Conservation (phyloP, 2,113 vertebrate genomes). For the Trochalopteron elliotii region DNA sequence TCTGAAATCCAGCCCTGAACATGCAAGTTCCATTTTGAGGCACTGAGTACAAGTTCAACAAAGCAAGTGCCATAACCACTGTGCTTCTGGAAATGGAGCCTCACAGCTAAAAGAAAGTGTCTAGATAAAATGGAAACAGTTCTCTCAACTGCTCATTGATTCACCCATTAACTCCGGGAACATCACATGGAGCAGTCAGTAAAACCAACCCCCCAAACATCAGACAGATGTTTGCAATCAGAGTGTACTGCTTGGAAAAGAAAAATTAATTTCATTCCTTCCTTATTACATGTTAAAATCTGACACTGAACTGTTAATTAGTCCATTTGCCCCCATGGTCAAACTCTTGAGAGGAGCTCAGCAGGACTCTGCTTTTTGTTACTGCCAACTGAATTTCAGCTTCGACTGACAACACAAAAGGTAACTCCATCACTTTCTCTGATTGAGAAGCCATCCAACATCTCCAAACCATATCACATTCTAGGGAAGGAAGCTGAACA, state of each 20-base stretch:
- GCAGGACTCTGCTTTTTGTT: not conserved
- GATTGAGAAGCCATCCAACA: not conserved
- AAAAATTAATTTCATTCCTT: not conserved
- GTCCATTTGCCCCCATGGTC: not conserved
- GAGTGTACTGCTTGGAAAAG: not conserved
- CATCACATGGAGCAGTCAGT: not conserved
- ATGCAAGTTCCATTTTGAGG: conserved; percentile 52
- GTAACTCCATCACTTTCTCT: not conserved
- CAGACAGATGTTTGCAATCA: not conserved
- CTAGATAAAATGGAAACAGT: conserved; percentile 1
- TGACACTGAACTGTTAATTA: not conserved
- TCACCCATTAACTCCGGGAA: not conserved
- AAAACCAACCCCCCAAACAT: not conserved
- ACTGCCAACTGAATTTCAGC: not conserved
- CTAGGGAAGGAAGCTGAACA: not conserved
- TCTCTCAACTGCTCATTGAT: not conserved
- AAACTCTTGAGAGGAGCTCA: not conserved
- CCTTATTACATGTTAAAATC: not conserved
- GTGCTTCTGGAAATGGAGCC: not conserved
- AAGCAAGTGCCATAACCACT: conserved; percentile 45
- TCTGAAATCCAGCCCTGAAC: conserved; percentile 57
- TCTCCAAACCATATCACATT: not conserved
- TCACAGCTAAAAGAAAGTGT: not conserved
- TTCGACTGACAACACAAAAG: not conserved
- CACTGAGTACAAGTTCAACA: conserved; percentile 39